These are phyloP conservation scores for Cyclophora albipunctata DNA, from an alignment of 2,888 invertebrate species.

Conservation along the genomic window DNA sequence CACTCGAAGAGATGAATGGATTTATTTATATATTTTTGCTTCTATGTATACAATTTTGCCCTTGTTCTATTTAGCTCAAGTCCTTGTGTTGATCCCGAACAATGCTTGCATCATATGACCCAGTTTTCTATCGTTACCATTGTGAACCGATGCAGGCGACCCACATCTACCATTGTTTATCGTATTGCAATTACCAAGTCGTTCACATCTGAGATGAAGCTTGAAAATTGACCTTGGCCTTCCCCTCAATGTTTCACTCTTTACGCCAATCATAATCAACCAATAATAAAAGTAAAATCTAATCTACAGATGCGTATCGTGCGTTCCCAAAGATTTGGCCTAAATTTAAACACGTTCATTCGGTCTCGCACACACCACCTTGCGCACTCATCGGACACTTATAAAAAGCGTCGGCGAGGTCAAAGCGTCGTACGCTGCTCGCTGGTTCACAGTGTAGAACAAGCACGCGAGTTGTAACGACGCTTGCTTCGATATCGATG, in stretches of 20 bases:
- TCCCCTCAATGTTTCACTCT: constrained; percentile 10
- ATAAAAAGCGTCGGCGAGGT: constrained; percentile 72
- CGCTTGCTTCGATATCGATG: constrained; percentile 62
- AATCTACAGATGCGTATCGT: constrained; percentile 32
- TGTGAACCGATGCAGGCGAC: constrained; percentile 43
- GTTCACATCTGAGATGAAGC: constrained; percentile 12
- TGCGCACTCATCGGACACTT: constrained; percentile 66
- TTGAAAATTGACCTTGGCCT: constrained; percentile 22
- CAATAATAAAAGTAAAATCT: constrained; percentile 12
- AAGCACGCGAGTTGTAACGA: constrained; percentile 65
- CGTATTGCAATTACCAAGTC: constrained; percentile 30
- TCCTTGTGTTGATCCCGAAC: constrained; percentile 40
- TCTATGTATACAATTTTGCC: no score
- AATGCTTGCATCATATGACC: constrained; percentile 52
- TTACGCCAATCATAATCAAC: constrained; percentile 6
- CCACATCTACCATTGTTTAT: constrained; percentile 44
- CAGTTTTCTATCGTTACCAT: constrained; percentile 39
- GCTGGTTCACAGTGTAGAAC: constrained; percentile 58
- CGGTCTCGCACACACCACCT: constrained; percentile 56
- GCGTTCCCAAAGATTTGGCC: constrained; percentile 42
- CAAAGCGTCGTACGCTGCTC: constrained; percentile 42
- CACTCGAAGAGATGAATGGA: no score
- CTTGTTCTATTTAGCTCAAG: constrained; percentile 40
- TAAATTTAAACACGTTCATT: constrained; percentile 60
- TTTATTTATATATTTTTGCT: no score